A percentile compares a stretch with the other conserved stretches of the same genome.
These are phyloP conservation scores for Chondrosia reniformis DNA, from an alignment of 37 sponge, comb jelly and placozoan genomes.

Conservation along the genomic window DNA sequence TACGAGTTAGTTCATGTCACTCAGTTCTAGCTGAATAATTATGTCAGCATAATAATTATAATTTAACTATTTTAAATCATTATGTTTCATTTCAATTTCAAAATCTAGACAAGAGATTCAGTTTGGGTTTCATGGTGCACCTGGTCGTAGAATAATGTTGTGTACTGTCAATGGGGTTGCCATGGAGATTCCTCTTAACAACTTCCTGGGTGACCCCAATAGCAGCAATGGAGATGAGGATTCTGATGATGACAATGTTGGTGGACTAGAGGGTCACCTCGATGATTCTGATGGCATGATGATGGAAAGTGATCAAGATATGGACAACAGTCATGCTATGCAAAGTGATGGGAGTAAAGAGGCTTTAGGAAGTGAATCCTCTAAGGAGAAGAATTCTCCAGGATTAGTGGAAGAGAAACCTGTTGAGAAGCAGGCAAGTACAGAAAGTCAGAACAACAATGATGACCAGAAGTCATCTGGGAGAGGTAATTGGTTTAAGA, in stretches of 20 bases:
- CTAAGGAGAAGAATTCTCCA: too few species aligned
- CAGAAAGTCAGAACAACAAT: neutral
- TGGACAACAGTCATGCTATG: too few species aligned
- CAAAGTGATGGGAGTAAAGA: too few species aligned
- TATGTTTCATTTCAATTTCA: too few species aligned
- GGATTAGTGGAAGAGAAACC: neutral
- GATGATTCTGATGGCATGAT: neutral
- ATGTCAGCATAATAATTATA: too few species aligned
- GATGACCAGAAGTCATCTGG: too few species aligned
- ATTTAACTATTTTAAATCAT: too few species aligned
- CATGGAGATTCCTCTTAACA: constrained; percentile 32
- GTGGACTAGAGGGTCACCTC: neutral
- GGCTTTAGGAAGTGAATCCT: too few species aligned
- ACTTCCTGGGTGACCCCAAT: constrained; percentile 14
- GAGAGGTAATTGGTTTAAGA: too few species aligned
- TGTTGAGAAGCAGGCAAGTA: neutral
- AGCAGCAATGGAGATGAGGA: constrained; percentile 8
- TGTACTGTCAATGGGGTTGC: constrained; percentile 50
- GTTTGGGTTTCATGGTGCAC: neutral
- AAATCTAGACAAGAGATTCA: neutral
- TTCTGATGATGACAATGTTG: constrained; percentile 18
- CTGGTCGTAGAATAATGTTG: constrained; percentile 31
- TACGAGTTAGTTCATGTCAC: too few species aligned
- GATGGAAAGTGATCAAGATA: neutral
- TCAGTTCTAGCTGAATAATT: too few species aligned